Base-by-base conservation (phyloP, 2,113 vertebrate species). In the Chamaetylas fuelleborni region DNA sequence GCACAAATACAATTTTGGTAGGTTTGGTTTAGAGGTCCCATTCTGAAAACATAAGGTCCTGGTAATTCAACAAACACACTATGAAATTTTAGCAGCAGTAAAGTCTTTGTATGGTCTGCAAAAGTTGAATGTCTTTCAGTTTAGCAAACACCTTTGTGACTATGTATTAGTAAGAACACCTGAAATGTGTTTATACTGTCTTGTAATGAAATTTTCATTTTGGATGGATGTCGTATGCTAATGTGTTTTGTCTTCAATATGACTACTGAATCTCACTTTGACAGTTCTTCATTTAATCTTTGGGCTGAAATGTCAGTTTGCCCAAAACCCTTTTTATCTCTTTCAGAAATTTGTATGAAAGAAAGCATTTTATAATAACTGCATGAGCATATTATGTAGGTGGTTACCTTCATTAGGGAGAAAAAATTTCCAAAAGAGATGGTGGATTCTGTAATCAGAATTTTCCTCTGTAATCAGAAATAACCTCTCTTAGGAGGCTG, bases 271-370 rank as follows among this genome's bases (percentile, higher is more conserved):
- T 45, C 48, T 88, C 38, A 47, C 33, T 73, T 43, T 2, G 7
- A 13, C 26, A 20, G 25, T 53, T 86, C 28, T 74, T 50, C 15
- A 17, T 73, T 66, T 9, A 19, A 2, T 81, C 11, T 38, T 89
- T 72, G 17, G 19, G 6, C 10, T 60, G 26, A 79, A 66, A 38
- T 33, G 18, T 36, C 26, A 40, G 26, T 64, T 91, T 87, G 7
- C 5, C 12, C 24, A 22, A 42, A 86, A 42, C 8, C 10, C 1
- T 1, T 12, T 23, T 57, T 14, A 54, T 25, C 3, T 1, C 14
- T 42, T 22, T 61, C 25, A 72, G 19, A 60, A 40, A 60, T 62
- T 20, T 57, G 4, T 73, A 25, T 13, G 26, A 82, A 85, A 67
- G 23, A 9, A 88, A 70, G 2, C 11, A 28, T 72, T 74, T 79